phyloP scores from a whole-genome alignment of 1,140 invertebrate species.

The Psilanteris sp. region DNA sequence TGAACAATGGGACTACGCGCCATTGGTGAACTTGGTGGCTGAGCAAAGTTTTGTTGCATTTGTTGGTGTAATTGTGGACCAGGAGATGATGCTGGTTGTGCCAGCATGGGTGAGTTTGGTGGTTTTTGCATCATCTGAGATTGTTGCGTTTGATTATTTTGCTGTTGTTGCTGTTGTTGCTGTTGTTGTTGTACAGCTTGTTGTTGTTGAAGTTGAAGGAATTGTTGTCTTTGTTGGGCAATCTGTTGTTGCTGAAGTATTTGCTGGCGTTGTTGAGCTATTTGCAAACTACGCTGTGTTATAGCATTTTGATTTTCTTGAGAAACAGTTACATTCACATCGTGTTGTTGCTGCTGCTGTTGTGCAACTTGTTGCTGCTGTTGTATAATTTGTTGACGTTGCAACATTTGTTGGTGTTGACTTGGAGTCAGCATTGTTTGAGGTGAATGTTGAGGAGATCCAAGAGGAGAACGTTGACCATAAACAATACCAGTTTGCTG shows the following conservation, averaged over 20 bases:
- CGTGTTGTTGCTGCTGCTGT: slow-evolving; percentile 75
- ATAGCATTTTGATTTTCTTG: slow-evolving; percentile 68
- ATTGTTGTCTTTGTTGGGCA: slow-evolving; percentile 78
- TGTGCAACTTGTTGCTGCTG: slow-evolving; percentile 77
- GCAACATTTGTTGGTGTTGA: slow-evolving; percentile 80
- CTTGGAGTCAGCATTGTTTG: slow-evolving; percentile 74
- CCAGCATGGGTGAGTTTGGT: slow-evolving; percentile 81
- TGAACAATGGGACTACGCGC: slow-evolving; percentile 83
- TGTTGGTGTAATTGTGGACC: slow-evolving; percentile 81
- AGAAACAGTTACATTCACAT: slow-evolving; percentile 55
- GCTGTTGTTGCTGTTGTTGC: slow-evolving; percentile 77
- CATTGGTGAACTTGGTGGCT: slow-evolving; percentile 84
- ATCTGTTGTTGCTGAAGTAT: slow-evolving; percentile 79
- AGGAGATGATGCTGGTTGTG: slow-evolving; percentile 80
- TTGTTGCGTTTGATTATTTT: slow-evolving; percentile 72
- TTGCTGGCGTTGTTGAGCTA: slow-evolving; percentile 80
- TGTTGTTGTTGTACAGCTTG: slow-evolving; percentile 78
- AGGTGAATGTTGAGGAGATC: slow-evolving; percentile 65
- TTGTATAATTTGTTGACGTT: slow-evolving; percentile 73
- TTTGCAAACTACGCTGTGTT: slow-evolving; percentile 71
- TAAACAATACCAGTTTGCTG: slow-evolving; percentile 71
- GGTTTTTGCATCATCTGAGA: slow-evolving; percentile 76
- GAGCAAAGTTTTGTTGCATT: slow-evolving; percentile 79
- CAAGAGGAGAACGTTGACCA: slow-evolving; percentile 72
- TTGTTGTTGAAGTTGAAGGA: slow-evolving; percentile 79